Evolutionary conservation across 2,888 invertebrate species (phyloP).

Genomic region (Eupsilia transversa): DNA sequence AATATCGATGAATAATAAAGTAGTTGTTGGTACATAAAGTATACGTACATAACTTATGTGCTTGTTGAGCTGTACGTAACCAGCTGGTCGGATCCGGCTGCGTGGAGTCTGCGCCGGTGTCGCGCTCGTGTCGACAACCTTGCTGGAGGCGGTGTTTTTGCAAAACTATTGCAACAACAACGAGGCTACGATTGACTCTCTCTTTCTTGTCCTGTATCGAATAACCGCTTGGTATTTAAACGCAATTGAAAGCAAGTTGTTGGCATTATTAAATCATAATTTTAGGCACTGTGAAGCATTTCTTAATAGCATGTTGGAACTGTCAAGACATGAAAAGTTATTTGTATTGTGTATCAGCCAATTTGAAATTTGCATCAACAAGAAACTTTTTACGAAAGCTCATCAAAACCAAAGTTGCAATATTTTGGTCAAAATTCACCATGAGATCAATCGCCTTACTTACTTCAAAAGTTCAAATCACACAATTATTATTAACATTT

Average conservation of each 20-base stretch:
- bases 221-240: constrained; percentile 68
- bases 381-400: constrained; percentile 1
- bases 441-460: background rate
- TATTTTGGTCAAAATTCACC: background rate
- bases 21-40: constrained; percentile 24
- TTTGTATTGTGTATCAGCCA: constrained; percentile 27
- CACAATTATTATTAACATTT: background rate
- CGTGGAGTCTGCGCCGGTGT: constrained; percentile 61
- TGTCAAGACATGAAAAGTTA: constrained; percentile 30
- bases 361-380: constrained; percentile 22
- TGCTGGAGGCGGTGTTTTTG: constrained; percentile 85
- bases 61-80: constrained; percentile 43
- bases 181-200: constrained; percentile 77
- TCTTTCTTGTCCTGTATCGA: constrained; percentile 77
- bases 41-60: constrained; percentile 20
- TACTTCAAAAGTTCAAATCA: constrained; percentile 5
- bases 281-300: constrained; percentile 21
- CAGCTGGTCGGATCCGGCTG: constrained; percentile 75
- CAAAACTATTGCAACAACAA: constrained; percentile 86
- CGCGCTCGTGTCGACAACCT: constrained; percentile 79
- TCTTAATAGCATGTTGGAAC: constrained; percentile 23
- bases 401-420: background rate
- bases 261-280: constrained; percentile 41
- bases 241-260: constrained; percentile 50
- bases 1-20: constrained; percentile 24